Conservation (phyloP, 2,113 vertebrate genomes). For the Larimichthys polyactis region DNA sequence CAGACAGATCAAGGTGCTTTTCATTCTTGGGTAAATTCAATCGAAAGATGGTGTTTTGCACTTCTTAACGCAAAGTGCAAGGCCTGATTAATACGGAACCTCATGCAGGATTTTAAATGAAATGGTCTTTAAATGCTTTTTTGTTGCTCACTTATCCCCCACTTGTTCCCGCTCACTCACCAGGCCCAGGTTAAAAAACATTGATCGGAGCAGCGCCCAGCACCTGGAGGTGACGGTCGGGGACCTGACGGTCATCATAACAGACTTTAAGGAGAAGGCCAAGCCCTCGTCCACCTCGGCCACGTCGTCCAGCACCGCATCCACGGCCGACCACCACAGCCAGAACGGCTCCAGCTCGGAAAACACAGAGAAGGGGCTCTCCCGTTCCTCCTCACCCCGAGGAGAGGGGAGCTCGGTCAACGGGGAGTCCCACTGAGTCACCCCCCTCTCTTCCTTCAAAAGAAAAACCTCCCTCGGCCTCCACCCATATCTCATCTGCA, state of each 20-base stretch:
- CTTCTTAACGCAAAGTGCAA: neutral
- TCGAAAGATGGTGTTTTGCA: neutral
- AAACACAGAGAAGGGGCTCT: slow-evolving; percentile 93
- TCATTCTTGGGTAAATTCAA: neutral
- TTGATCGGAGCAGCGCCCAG: slow-evolving; percentile 98
- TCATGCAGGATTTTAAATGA: neutral
- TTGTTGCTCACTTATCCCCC: neutral
- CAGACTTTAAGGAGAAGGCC: slow-evolving; percentile 99
- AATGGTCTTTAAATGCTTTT: neutral
- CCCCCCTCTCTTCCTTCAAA: neutral
- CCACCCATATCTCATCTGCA: slow-evolving; percentile 39
- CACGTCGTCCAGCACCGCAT: slow-evolving; percentile 67
- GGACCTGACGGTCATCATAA: slow-evolving; percentile 99
- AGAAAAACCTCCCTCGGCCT: neutral
- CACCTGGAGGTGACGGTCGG: slow-evolving; percentile 99
- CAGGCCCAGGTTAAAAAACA: slow-evolving; percentile 99
- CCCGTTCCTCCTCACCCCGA: slow-evolving; percentile 94
- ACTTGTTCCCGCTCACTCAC: neutral
- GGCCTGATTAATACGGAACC: neutral
- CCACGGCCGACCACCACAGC: slow-evolving; percentile 90
- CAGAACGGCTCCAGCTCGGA: slow-evolving; percentile 98
- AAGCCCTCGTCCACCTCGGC: slow-evolving; percentile 92
- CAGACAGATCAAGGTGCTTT: slow-evolving; percentile 18
- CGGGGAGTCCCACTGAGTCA: slow-evolving; percentile 92
- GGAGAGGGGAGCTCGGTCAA: slow-evolving; percentile 94